phyloP scores from a whole-genome alignment of 2,888 invertebrate species.

The Melipona bicolor region DNA sequence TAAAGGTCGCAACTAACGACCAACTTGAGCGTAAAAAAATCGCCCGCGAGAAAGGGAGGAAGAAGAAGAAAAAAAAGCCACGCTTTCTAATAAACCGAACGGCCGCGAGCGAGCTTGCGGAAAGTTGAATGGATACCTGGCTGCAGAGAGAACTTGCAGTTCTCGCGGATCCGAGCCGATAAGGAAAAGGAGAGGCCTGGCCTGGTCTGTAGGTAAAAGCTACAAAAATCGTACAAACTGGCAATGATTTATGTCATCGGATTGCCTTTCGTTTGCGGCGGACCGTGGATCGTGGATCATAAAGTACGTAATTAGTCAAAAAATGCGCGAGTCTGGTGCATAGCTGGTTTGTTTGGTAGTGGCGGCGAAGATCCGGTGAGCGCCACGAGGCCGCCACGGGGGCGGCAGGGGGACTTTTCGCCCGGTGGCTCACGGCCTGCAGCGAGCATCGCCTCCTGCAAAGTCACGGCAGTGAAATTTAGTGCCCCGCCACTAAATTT shows the following conservation, averaged over 20 bases:
- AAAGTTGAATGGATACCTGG: constrained; percentile 10
- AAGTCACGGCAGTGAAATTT: constrained; percentile 80
- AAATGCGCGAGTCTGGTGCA: constrained; percentile 42
- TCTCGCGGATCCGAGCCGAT: background rate
- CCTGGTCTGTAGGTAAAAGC: background rate
- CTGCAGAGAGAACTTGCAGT: constrained; percentile 24
- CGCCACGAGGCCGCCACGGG: constrained; percentile 11
- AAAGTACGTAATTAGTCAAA: constrained; percentile 55
- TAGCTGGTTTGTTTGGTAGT: constrained; percentile 30
- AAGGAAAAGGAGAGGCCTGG: background rate
- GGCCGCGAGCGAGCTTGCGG: background rate
- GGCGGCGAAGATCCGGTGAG: constrained; percentile 1
- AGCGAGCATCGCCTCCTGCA: constrained; percentile 72
- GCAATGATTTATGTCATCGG: constrained; percentile 54
- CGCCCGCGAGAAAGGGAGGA: no score
- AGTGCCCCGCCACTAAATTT: constrained; percentile 82
- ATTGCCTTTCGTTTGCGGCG: constrained; percentile 42
- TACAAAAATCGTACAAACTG: constrained; percentile 46
- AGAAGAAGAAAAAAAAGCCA: background rate
- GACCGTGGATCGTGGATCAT: constrained; percentile 38
- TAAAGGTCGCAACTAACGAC: no score
- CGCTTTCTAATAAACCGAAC: constrained; percentile 4
- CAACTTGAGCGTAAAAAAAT: no score
- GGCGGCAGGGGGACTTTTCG: constrained; percentile 61
- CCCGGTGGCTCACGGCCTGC: constrained; percentile 70